Evolutionary conservation across 2,113 vertebrate species (phyloP), one percentile per base, ranked within the genome.

Genomic region (Chaenogobius annularis): DNA sequence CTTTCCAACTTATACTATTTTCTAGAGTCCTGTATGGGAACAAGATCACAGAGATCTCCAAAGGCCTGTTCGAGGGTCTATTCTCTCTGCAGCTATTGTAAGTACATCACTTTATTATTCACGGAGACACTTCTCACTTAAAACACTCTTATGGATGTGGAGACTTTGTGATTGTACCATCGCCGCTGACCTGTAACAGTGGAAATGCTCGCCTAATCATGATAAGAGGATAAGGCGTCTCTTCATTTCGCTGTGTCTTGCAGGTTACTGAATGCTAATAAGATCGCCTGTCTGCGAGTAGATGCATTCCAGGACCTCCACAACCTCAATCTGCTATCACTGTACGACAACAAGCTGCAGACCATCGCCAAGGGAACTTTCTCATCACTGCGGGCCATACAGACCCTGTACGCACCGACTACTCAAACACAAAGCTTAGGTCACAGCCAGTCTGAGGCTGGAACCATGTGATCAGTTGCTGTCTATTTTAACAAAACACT

Each of bases 281-380:
- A 99, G 94, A 98, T 99, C 87, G 98, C 96, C 43, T 99, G 98
- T 86, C 92, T 99, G 64, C 93, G 98, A 23, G 97, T 99, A 75
- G 98, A 98, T 72, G 96, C 97, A n/a, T 99, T 99, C 92, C 97
- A 99, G 89, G 97, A 99, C 84, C 95, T 99, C 19, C 98, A 99
- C 91, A 99, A 98, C 91, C 89, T 99, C 92, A 98, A 99, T 88
- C 95, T 99, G 76, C 96, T 99, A 59, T 99, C 98, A 56, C 91
- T 99, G 20, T 99, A 99, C 0, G 98, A 99, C 93, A 99, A 99
- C 94, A 99, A 99, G 87, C 95, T 99, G 40, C 98, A 99, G 88
- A 99, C 98, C 66, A 96, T 99, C 20, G 97, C 97, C 64, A 99
- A 99, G 88, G 98, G 98, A 82, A 99, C 98, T 20, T 98, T 99